A percentile compares a stretch with the other conserved stretches of the same genome.
Evolutionary conservation across 2,888 invertebrate genomes (phyloP).

Genomic region (Heliconius aoede): DNA sequence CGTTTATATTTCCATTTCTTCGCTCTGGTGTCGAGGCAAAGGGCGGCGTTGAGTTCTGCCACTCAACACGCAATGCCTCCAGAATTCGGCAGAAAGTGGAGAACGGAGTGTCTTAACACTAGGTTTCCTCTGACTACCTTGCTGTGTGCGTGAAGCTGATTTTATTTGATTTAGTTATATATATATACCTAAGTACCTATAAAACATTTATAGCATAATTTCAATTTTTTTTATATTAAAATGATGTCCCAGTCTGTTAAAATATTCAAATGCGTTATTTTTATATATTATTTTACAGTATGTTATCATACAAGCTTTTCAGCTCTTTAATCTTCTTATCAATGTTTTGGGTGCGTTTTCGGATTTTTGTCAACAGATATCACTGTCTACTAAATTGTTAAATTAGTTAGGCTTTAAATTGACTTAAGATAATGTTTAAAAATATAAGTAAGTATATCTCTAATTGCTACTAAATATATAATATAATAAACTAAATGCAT

Average conservation of each 20-base stretch:
- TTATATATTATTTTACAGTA: not conserved
- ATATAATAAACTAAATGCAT: no score
- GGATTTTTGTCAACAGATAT: not conserved
- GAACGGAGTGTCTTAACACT: no score
- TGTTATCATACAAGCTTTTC: not conserved
- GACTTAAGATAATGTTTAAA: not conserved
- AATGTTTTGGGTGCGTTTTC: not conserved
- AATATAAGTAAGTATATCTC: no score
- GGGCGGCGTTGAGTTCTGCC: no score
- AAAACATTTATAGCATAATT: not conserved
- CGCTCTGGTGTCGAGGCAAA: no score
- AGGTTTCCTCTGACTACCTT: no score
- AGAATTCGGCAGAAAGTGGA: no score
- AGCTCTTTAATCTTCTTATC: not conserved
- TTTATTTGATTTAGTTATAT: not conserved
- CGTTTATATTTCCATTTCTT: no score
- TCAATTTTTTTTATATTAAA: not conserved
- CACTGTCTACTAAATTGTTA: not conserved
- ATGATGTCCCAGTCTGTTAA: not conserved
- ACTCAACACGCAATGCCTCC: no score
- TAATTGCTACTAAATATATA: no score
- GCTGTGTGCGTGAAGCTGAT: no score
- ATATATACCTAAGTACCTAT: no score
- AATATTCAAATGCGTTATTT: not conserved
- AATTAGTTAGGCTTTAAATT: not conserved